These are phyloP conservation scores for Entomobrya proxima DNA, from an alignment of 2,888 invertebrate species.

Conservation along the genomic window DNA sequence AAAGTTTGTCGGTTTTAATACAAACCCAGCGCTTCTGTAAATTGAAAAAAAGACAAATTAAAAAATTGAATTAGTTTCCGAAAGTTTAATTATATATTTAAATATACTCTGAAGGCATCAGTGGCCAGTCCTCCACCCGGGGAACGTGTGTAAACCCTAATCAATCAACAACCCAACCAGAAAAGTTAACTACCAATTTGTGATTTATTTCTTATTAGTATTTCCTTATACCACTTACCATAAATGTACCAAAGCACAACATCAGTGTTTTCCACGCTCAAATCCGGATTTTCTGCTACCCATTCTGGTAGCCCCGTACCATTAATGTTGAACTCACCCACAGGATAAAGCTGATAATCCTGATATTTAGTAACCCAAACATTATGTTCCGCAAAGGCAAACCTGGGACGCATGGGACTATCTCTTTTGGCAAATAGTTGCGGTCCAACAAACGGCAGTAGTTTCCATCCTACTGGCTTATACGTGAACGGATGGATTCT, in stretches of 20 bases:
- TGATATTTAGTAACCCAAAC: conserved; percentile 59
- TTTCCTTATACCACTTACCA: no score
- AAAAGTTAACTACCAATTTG: no score
- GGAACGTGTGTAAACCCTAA: conserved; percentile 42
- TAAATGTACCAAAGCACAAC: conserved; percentile 59
- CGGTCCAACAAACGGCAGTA: conserved; percentile 45
- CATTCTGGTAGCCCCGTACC: conserved; percentile 54
- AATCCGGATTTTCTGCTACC: conserved; percentile 33
- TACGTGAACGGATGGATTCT: conserved; percentile 41
- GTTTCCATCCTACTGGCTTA: conserved; percentile 63
- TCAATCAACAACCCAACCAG: no score
- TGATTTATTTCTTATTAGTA: no score
- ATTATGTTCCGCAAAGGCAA: conserved; percentile 34
- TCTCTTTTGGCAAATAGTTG: neutral
- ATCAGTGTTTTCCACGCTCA: conserved; percentile 9
- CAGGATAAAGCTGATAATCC: conserved; percentile 55
- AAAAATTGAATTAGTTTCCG: no score
- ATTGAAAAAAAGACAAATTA: no score
- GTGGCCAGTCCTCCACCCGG: conserved; percentile 44
- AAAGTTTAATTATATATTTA: no score
- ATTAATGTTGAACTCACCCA: conserved; percentile 38
- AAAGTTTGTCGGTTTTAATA: conserved; percentile 46
- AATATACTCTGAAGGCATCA: conserved; percentile 46
- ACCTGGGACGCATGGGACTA: conserved; percentile 23
- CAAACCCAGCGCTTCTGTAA: neutral